Conservation (phyloP, 2,113 vertebrate species). For the Salvelinus alpinus region DNA sequence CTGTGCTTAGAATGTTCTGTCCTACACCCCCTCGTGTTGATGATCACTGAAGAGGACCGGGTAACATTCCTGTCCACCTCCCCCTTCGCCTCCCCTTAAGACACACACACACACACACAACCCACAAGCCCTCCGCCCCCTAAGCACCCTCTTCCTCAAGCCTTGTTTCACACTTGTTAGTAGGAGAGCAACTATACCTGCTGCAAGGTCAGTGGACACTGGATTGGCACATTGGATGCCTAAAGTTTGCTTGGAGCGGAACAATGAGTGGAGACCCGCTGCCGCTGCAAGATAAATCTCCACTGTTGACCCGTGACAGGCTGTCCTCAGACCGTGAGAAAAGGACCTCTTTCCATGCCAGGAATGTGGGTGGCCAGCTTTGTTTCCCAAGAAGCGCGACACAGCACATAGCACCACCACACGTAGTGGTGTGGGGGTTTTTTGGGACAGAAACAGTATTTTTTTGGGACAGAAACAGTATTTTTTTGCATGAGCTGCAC, state of each 20-base stretch:
- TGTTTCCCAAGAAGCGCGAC: constrained; percentile 41
- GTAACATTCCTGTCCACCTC: constrained; percentile 24
- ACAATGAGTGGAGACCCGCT: constrained; percentile 45
- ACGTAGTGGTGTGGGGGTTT: not conserved
- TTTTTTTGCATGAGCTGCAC: not conserved
- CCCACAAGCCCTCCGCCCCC: not conserved
- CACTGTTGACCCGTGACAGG: constrained; percentile 57
- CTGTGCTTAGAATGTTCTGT: constrained; percentile 28
- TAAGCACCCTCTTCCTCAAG: not conserved
- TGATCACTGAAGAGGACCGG: constrained; percentile 29
- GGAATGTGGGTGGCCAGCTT: constrained; percentile 56
- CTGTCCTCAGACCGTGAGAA: constrained; percentile 61
- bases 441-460: not conserved
- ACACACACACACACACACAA: not conserved
- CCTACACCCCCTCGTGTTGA: constrained; percentile 18
- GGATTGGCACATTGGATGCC: not conserved
- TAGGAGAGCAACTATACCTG: constrained; percentile 23
- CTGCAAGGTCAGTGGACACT: constrained; percentile 20
- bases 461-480: not conserved
- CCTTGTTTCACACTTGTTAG: constrained; percentile 4
- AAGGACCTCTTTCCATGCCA: constrained; percentile 48
- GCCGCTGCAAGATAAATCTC: constrained; percentile 35
- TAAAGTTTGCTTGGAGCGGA: constrained; percentile 38
- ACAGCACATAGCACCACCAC: constrained; percentile 10
- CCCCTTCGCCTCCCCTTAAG: not conserved